These are phyloP conservation scores for Limulus polyphemus DNA, from an alignment of 2,888 invertebrate genomes.

Conservation along the genomic window DNA sequence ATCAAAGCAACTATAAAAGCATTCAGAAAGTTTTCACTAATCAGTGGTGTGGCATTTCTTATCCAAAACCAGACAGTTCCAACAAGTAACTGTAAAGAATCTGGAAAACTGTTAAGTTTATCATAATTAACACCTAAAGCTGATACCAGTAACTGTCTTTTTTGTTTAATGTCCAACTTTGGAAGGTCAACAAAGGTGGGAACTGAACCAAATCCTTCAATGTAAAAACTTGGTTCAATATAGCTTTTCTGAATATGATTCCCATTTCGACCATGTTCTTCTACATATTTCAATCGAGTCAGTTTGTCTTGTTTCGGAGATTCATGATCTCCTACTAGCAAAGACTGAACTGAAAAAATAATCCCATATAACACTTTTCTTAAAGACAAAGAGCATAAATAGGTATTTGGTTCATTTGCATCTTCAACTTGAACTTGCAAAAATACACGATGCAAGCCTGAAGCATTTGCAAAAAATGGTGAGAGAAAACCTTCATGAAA, in stretches of 20 bases:
- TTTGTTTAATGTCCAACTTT: not conserved
- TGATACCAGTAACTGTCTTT: slow-evolving; percentile 1
- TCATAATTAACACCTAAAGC: slow-evolving; percentile 1
- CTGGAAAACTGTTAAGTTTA: slow-evolving; percentile 3
- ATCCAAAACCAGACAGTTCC: slow-evolving; percentile 10
- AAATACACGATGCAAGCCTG: slow-evolving; percentile 31
- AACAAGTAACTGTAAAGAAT: slow-evolving; percentile 6
- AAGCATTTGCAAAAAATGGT: slow-evolving; percentile 47
- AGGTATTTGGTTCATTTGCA: slow-evolving; percentile 28
- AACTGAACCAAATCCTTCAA: slow-evolving; percentile 1
- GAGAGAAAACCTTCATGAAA: slow-evolving; percentile 51
- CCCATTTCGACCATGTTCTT: slow-evolving; percentile 12
- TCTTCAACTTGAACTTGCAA: slow-evolving; percentile 32
- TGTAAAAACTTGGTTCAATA: slow-evolving; percentile 5
- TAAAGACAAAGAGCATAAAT: slow-evolving; percentile 29
- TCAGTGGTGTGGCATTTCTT: slow-evolving; percentile 2
- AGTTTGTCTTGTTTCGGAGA: not conserved
- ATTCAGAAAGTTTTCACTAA: slow-evolving; percentile 10
- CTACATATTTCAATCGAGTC: slow-evolving; percentile 3
- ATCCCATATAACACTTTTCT: slow-evolving; percentile 33
- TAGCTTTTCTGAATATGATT: not conserved
- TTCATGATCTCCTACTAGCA: slow-evolving; percentile 10
- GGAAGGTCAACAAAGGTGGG: slow-evolving; percentile 6
- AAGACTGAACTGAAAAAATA: slow-evolving; percentile 19
- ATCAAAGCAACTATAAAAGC: slow-evolving; percentile 12